These are phyloP conservation scores for Tachina grossa DNA, from an alignment of 2,888 invertebrate species.

Conservation along the genomic window DNA sequence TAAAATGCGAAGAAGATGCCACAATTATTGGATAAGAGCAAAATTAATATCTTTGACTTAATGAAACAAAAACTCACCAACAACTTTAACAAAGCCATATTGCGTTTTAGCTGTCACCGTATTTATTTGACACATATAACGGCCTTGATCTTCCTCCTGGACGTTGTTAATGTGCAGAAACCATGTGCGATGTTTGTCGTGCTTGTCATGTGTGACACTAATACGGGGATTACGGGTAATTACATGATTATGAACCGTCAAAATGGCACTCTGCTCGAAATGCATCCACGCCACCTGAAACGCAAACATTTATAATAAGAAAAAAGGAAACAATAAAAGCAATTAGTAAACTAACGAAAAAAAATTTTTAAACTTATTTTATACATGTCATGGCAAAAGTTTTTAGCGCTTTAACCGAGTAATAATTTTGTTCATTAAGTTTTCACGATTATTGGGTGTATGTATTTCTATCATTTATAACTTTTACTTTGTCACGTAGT, in stretches of 20 bases:
- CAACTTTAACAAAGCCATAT: constrained; percentile 95
- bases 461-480: constrained; percentile 35
- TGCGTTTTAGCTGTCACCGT: constrained; percentile 96
- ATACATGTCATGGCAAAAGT: neutral
- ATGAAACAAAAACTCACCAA: constrained; percentile 86
- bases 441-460: constrained; percentile 27
- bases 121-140: constrained; percentile 97
- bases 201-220: constrained; percentile 95
- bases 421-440: constrained; percentile 54
- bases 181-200: constrained; percentile 92
- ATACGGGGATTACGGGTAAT: constrained; percentile 96
- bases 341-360: neutral
- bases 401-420: constrained; percentile 26
- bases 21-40: too few relatives aligned
- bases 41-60: too few relatives aligned
- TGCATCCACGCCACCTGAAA: constrained; percentile 97
- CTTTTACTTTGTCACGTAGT: constrained; percentile 53
- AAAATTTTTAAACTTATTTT: neutral
- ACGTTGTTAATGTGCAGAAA: constrained; percentile 96
- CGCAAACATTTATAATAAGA: neutral
- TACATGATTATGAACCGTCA: constrained; percentile 96
- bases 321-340: constrained; percentile 8
- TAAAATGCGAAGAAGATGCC: too few relatives aligned
- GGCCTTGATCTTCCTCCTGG: constrained; percentile 94
- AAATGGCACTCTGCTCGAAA: constrained; percentile 95